These are phyloP conservation scores for Climacteris rufus DNA, from an alignment of 2,113 vertebrate genomes.

Conservation along the genomic window DNA sequence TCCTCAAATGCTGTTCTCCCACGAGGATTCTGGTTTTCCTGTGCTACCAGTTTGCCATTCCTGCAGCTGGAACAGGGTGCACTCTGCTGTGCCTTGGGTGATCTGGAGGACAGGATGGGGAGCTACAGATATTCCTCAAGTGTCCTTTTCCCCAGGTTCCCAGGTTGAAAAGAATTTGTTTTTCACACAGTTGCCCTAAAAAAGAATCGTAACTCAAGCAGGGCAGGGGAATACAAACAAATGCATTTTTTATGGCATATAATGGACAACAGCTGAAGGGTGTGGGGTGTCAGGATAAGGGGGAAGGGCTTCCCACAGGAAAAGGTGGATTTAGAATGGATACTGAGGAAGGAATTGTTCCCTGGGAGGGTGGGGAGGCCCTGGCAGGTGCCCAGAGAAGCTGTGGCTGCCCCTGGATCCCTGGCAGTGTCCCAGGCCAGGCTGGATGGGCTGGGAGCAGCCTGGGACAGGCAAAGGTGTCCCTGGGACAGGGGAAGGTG, in stretches of 20 bases:
- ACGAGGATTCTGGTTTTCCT: not conserved
- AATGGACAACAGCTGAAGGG: not conserved
- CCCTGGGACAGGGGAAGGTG: not conserved
- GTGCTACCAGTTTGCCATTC: not conserved
- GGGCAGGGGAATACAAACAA: not conserved
- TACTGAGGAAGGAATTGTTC: not conserved
- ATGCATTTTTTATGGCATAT: not conserved
- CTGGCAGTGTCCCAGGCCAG: not conserved
- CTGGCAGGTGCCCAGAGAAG: not conserved
- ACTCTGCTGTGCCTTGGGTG: not conserved
- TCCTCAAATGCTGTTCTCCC: not conserved
- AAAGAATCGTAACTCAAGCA: not conserved
- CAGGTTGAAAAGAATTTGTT: rapidly evolving
- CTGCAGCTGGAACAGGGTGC: not conserved
- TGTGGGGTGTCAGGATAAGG: not conserved
- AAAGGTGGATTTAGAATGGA: not conserved
- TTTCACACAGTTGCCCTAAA: not conserved
- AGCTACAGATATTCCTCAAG: not conserved
- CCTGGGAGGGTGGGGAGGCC: not conserved
- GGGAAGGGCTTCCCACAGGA: not conserved
- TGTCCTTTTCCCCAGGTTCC: not conserved
- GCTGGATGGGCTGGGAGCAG: not conserved
- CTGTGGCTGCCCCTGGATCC: not conserved
- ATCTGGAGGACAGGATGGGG: not conserved
- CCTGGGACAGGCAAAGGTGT: not conserved